Base-by-base conservation (phyloP, 2,113 vertebrate genomes). In the Sprattus sprattus region DNA sequence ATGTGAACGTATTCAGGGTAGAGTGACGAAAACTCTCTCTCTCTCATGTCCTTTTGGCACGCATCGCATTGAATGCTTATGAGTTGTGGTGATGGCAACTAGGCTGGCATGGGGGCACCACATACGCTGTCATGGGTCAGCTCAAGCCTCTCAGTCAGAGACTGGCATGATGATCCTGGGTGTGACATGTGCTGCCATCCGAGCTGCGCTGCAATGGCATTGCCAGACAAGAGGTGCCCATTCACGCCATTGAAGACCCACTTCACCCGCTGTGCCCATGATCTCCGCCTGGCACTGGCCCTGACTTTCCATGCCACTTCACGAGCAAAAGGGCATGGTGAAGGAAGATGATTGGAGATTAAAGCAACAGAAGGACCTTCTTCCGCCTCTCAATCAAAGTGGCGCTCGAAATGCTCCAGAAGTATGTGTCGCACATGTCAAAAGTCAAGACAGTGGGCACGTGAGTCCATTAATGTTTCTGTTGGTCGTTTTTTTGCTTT, bases 171-270 rank as follows among this genome's bases (percentile, higher is more conserved):
- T 87, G 91, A 52, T 89, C 86, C 86, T 83, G 86, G 90, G 91
- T 90, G 88, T 95, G 95, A 95, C 95, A 94, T 93, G 92, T 94
- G 92, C 91, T 94, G 93, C 92, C 93, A 90, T 92, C 92, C 92
- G 86, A 83, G 92, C 92, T 89, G 92, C 46, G 84, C 84, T 8
- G 91, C 92, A 90, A 90, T 90, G 91, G 92, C 91, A 88, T 90
- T 88, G 84, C 92, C 94, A 95, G 94, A 95, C 93, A 92, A 88
- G 92, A 93, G 91, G 90, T 94, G 94, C 93, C 93, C 93, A 91
- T 91, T 94, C 86, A 85, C 89, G 89, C 92, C 75, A 87, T 88
- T 89, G 91, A 94, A 93, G 92, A 93, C 90, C 91, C 87, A 89
- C 92, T 86, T 84, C 82, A 90, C 93, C 91, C 91, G 93, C 94